phyloP scores from a whole-genome alignment of 2,113 vertebrate genomes.

The Phaethon lepturus region DNA sequence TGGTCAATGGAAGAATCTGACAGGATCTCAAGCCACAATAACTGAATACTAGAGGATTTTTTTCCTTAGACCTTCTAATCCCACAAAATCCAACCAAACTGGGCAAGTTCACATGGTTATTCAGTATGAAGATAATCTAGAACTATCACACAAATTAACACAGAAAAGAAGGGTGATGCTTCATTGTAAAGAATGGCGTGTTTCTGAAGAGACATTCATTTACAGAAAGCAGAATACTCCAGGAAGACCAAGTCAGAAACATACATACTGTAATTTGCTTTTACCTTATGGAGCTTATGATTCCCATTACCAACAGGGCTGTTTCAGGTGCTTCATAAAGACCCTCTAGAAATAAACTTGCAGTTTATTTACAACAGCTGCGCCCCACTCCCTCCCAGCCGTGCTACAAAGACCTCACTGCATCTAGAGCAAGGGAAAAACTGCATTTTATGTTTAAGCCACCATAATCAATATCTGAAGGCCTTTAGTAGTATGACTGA shows the following conservation, averaged over 20 bases:
- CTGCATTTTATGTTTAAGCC: not conserved
- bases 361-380: not conserved
- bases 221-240: not conserved
- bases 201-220: not conserved
- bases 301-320: fast-evolving
- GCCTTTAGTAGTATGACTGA: not conserved
- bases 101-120: fast-evolving
- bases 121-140: not conserved
- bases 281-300: not conserved
- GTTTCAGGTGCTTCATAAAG: not conserved
- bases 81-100: not conserved
- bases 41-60: fast-evolving
- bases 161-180: fast-evolving
- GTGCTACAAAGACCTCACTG: not conserved
- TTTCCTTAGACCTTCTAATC: not conserved
- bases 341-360: not conserved
- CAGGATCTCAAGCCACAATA: not conserved
- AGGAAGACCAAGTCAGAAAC: not conserved
- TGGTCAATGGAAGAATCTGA: not conserved
- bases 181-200: fast-evolving
- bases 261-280: fast-evolving
- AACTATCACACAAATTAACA: not conserved
- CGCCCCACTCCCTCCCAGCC: not conserved
- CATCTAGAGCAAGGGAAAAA: not conserved
- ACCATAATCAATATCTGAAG: not conserved